These are phyloP conservation scores for Podarcis lilfordi DNA, from an alignment of 2,797 vertebrate species.

Conservation along the genomic window DNA sequence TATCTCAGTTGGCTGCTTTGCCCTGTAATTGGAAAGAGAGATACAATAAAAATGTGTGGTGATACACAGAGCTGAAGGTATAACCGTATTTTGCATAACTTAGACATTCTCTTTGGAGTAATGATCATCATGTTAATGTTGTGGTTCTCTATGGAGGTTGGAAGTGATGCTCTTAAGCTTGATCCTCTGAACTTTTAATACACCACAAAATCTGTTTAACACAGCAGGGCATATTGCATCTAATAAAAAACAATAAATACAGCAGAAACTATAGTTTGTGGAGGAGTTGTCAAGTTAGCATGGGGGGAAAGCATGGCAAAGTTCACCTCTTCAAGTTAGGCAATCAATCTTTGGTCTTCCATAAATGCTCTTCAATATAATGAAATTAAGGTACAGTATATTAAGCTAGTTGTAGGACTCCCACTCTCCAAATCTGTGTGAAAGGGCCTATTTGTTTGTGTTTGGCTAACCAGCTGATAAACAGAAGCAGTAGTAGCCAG, in stretches of 20 bases:
- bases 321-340: background rate
- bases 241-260: background rate
- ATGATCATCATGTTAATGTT: background rate
- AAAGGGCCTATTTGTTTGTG: background rate
- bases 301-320: background rate
- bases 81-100: background rate
- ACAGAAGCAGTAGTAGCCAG: background rate
- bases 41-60: background rate
- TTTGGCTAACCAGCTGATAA: background rate
- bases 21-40: constrained; percentile 17
- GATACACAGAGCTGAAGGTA: background rate
- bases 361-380: background rate
- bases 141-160: background rate
- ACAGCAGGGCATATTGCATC: background rate
- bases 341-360: background rate
- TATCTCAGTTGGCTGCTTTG: constrained; percentile 13
- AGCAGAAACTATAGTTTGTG: background rate
- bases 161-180: background rate
- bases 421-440: too few species aligned
- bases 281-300: background rate
- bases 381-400: background rate
- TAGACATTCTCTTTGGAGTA: background rate
- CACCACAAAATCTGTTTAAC: background rate
- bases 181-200: background rate
- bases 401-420: background rate